Base-by-base conservation (phyloP, 2,888 invertebrate genomes). In the Aporophyla nigra region DNA sequence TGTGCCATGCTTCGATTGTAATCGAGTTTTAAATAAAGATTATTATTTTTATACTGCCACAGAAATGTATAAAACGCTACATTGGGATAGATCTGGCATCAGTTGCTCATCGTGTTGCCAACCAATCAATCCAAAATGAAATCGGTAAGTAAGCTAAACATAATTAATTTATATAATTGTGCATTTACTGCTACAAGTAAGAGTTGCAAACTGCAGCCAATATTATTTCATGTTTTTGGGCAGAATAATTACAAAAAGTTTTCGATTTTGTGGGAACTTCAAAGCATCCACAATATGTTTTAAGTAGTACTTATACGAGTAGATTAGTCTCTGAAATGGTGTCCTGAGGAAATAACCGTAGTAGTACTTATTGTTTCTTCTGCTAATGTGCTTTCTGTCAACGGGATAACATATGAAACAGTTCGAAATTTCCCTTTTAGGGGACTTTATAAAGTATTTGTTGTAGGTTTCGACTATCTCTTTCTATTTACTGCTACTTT, bases 41-140 rank as follows among this genome's bases (percentile, higher is more conserved):
- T 53, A 16, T 7, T 49, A 6, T 40, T 21, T 71, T 62, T 59
- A 54, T 65, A 68, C 53, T 51, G n/a, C 24, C 21, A 33, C 51
- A 61, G 68, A 71, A 69, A 72, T 80, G 76, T 81, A 81, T 81
- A 81, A 81, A 81, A 81, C 72, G 46, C 67, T 21, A 62, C 56
- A 54, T 70, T 58, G 19, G 7, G 62, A 67, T 62, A 0, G n/a
- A 16, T 40, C 53, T 53, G 58, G 66, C 19, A 72, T 73, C 81
- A 76, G 81, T 81, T 73, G 81, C 53, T 66, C 24, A 62, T 49
- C 66, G 67, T 58, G 72, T 70, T 61, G 56, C 51, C 27, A 76
- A 49, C 40, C 27, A 62, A 59, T 16, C 24, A 40, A 62, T 63
- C 53, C 53, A 72, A 69, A 67, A 81, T 81, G 76, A 81, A 81